Evolutionary conservation across 2,797 vertebrate genomes (phyloP).

Genomic region (Pipistrellus pygmaeus): DNA sequence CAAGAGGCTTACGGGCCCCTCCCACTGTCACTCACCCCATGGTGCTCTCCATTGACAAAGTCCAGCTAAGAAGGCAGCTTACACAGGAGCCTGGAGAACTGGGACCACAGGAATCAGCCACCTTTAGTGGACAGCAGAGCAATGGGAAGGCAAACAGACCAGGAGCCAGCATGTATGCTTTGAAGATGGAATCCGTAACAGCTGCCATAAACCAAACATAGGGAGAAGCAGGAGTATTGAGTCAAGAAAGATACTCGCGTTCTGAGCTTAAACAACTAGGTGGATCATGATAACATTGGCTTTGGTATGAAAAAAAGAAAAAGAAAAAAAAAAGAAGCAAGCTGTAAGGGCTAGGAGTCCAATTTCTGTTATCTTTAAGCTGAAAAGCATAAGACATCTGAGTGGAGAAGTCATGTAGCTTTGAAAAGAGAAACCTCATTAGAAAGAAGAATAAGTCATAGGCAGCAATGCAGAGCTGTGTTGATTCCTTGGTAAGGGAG

Average conservation of each 20-base stretch:
- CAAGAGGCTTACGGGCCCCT: background rate
- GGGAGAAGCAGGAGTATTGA: background rate
- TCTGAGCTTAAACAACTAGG: background rate
- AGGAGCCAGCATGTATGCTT: rapidly evolving
- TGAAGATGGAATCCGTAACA: background rate
- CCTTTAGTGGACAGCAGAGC: background rate
- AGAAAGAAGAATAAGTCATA: background rate
- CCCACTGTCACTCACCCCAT: background rate
- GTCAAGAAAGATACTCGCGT: background rate
- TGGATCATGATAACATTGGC: background rate
- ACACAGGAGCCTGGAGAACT: background rate
- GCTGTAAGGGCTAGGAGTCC: background rate
- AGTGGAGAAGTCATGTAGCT: background rate
- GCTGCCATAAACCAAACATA: background rate
- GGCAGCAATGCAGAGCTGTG: background rate
- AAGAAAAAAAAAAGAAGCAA: background rate
- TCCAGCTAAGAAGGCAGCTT: background rate
- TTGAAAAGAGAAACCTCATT: background rate
- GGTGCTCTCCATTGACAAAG: background rate
- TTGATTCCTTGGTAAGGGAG: background rate
- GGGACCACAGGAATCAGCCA: background rate
- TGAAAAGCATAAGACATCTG: background rate
- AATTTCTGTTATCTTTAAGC: background rate
- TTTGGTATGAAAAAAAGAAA: background rate
- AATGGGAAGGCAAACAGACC: background rate